A percentile compares a stretch with the other conserved stretches of the same genome.
Evolutionary conservation across 2,888 invertebrate genomes (phyloP).

Genomic region (Gisinianus flammeolus): DNA sequence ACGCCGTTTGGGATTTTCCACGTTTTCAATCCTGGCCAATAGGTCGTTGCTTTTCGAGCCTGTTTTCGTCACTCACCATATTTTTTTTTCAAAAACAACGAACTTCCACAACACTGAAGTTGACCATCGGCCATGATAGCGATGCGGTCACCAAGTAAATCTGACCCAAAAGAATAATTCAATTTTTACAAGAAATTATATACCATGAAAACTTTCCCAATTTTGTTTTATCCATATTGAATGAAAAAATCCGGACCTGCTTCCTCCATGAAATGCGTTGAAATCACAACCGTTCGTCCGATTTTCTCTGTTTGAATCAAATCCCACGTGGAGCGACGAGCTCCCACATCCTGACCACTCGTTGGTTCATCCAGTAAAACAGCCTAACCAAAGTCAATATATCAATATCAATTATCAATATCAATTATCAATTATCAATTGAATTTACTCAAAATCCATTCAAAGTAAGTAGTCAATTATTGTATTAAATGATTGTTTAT

Average conservation of each 20-base stretch:
- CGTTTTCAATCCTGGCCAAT: no score
- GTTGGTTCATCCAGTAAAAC: slow-evolving; percentile 67
- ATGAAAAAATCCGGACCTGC: no score
- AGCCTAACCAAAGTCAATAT: slow-evolving; percentile 61
- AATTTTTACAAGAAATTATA: no score
- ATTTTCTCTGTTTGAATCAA: slow-evolving; percentile 66
- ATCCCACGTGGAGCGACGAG: slow-evolving; percentile 62
- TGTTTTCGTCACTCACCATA: slow-evolving; percentile 66
- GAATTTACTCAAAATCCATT: no score
- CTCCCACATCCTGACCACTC: slow-evolving; percentile 62
- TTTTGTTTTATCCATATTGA: no score
- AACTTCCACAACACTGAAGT: slow-evolving; percentile 78
- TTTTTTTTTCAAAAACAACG: slow-evolving; percentile 77
- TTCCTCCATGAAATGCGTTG: slow-evolving; percentile 96
- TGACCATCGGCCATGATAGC: slow-evolving; percentile 80
- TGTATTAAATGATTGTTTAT: no score
- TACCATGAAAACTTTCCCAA: no score
- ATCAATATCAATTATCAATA: no score
- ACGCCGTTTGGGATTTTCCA: background rate
- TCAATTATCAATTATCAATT: background rate
- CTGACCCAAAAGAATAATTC: no score
- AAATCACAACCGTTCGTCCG: slow-evolving; percentile 80
- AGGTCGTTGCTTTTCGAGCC: no score
- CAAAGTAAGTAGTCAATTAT: no score
- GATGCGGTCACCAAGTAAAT: slow-evolving; percentile 70